phyloP scores from a whole-genome alignment of 2,797 vertebrate species.

The Octomys mimax region DNA sequence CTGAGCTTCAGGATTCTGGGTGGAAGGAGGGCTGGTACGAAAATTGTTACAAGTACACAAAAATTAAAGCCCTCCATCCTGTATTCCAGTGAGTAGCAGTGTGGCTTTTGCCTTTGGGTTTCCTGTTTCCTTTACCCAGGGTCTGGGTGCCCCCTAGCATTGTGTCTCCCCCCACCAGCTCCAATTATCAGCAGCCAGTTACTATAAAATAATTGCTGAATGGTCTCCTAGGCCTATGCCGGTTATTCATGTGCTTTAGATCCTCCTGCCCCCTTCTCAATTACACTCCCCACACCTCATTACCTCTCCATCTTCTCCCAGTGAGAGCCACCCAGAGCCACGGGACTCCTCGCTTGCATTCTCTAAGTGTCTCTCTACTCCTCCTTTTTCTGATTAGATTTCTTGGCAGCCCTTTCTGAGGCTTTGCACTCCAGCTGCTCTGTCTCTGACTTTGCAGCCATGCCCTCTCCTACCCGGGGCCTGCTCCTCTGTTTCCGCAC shows the following conservation, averaged over 20 bases:
- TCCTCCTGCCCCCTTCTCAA: slow-evolving; percentile 76
- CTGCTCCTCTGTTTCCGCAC: not conserved
- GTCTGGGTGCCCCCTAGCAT: not conserved
- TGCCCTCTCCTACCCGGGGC: not conserved
- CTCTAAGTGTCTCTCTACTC: slow-evolving; percentile 58
- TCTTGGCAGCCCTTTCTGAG: slow-evolving; percentile 31
- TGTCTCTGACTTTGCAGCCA: not conserved
- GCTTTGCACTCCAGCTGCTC: slow-evolving; percentile 50
- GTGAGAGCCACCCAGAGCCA: slow-evolving; percentile 42
- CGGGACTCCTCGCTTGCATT: slow-evolving; percentile 55
- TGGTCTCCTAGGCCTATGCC: slow-evolving; percentile 72
- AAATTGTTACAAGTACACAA: not conserved
- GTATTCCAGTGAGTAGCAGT: not conserved
- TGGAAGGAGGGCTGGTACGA: not conserved
- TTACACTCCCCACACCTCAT: slow-evolving; percentile 77
- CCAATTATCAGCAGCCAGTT: slow-evolving; percentile 78
- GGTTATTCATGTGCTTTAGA: slow-evolving; percentile 77
- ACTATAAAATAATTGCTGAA: slow-evolving; percentile 81
- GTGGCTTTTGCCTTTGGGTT: not conserved
- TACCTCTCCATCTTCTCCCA: slow-evolving; percentile 74
- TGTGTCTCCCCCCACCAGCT: slow-evolving; percentile 60
- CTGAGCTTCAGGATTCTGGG: not conserved
- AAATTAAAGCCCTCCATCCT: not conserved
- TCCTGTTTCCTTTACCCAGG: not conserved
- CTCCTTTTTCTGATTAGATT: slow-evolving; percentile 78